Base-by-base conservation (phyloP, 2,113 vertebrate genomes). In the Chiloscyllium plagiosum region DNA sequence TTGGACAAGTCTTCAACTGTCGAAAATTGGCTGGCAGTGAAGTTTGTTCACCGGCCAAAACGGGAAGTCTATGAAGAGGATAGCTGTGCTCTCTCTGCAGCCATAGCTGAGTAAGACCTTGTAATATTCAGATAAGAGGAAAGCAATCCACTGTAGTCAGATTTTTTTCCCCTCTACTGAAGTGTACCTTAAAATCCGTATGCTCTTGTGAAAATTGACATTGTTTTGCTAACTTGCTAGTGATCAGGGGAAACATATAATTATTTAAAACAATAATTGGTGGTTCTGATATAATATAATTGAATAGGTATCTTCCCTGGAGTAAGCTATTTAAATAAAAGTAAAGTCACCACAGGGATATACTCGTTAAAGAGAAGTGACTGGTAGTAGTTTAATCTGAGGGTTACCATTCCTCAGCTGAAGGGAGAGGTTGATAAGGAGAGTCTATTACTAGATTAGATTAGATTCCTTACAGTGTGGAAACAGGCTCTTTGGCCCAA, bases 21-120 rank as follows among this genome's bases (percentile, higher is more conserved):
- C 26, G 97, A 98, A 96, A 98, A 98, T 83, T 96, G 98, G 96
- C 93, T 99, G 61, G 98, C 97, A 96, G 98, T 98, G 96, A 97
- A 98, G 0, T 98, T 98, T 22, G 42, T 99, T 95, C 97, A 98
- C 95, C 97, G 96, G 80, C 99, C 99, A 69, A 98, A 98, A 96
- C 97, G 98, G 96, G 96, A 96, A 96, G 97, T 99, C 96, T 99
- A 99, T 65, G 98, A 98, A 97, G 96, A 97, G 8, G 98, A 99
- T 37, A 98, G 98, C 96, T 97, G 97, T 65, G 96, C 96, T 92
- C 97, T 99, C 65, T 97, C 96, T 47, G 97, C 96, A 69, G 98
- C 97, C 96, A 98, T 98, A 96, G 98, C 98, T 24, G 97, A 98
- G 99, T 99, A 97, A 96, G 98, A 96, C 96, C 20, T 78, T 96